Conservation (phyloP, 1,140 invertebrate genomes). For the Halyomorpha halys region DNA sequence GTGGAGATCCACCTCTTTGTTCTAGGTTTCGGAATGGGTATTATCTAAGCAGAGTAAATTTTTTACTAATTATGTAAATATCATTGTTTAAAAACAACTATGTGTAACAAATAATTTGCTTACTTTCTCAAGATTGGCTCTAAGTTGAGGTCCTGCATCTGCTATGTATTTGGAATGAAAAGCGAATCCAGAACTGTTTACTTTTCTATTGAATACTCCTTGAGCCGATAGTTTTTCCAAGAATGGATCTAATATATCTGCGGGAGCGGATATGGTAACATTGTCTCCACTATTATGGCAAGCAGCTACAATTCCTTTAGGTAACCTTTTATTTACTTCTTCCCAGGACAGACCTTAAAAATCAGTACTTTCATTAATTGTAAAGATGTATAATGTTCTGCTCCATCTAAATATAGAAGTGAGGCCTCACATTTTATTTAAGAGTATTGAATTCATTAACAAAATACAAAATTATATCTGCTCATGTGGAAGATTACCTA, state of each 20-base stretch:
- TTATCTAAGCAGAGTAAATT: conserved; percentile 41
- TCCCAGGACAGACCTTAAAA: conserved; percentile 71
- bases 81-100: neutral
- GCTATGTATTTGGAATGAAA: conserved; percentile 93
- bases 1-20: conserved; percentile 79
- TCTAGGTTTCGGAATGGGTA: conserved; percentile 66
- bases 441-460: too few species aligned
- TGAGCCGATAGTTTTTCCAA: conserved; percentile 61
- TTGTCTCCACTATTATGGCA: conserved; percentile 90
- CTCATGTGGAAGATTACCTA: conserved; percentile 37
- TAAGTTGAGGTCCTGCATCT: conserved; percentile 68
- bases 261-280: conserved; percentile 85
- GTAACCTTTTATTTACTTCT: conserved; percentile 61
- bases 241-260: conserved; percentile 55
- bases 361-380: neutral
- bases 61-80: too few species aligned
- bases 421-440: too few species aligned
- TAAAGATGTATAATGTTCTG: neutral
- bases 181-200: conserved; percentile 79
- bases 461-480: neutral
- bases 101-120: neutral
- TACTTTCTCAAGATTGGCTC: conserved; percentile 58
- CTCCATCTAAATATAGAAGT: too few species aligned
- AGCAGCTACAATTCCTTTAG: conserved; percentile 67
- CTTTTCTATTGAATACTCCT: conserved; percentile 77